phyloP scores from a whole-genome alignment of 2,113 vertebrate species.

The Hylia prasina region DNA sequence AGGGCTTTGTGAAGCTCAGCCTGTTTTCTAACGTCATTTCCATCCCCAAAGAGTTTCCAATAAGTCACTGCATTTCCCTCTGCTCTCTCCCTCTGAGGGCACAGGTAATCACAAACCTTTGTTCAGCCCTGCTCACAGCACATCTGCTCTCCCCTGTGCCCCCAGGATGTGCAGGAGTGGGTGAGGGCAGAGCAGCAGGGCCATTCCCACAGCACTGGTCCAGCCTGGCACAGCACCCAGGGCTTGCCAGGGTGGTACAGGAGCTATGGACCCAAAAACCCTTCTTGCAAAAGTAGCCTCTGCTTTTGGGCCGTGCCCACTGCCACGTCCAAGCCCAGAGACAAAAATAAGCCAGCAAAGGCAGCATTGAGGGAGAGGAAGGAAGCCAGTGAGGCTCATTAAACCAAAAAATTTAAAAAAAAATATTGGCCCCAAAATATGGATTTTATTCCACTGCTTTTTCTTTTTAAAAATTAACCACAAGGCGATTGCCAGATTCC shows the following conservation, averaged over 20 bases:
- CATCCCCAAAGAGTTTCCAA: not conserved
- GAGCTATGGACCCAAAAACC: accelerated
- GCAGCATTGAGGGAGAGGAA: not conserved
- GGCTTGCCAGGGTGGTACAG: not conserved
- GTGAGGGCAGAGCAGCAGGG: not conserved
- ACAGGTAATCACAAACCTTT: not conserved
- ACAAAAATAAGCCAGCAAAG: not conserved
- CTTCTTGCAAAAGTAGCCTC: not conserved
- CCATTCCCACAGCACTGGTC: not conserved
- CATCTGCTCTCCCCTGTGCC: not conserved
- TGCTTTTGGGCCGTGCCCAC: not conserved
- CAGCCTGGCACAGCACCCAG: not conserved
- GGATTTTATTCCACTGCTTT: not conserved
- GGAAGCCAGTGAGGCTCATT: not conserved
- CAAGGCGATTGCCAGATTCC: conserved; percentile 7
- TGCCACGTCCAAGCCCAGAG: not conserved
- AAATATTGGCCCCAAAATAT: not conserved
- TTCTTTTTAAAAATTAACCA: conserved; percentile 32
- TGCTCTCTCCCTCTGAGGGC: not conserved
- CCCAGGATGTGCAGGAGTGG: not conserved
- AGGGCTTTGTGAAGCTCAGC: not conserved
- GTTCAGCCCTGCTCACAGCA: not conserved
- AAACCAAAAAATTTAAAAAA: not conserved
- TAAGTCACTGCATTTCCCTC: not conserved
- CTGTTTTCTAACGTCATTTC: not conserved